Base-by-base conservation (phyloP, 2,113 vertebrate species). In the Poecile atricapillus region DNA sequence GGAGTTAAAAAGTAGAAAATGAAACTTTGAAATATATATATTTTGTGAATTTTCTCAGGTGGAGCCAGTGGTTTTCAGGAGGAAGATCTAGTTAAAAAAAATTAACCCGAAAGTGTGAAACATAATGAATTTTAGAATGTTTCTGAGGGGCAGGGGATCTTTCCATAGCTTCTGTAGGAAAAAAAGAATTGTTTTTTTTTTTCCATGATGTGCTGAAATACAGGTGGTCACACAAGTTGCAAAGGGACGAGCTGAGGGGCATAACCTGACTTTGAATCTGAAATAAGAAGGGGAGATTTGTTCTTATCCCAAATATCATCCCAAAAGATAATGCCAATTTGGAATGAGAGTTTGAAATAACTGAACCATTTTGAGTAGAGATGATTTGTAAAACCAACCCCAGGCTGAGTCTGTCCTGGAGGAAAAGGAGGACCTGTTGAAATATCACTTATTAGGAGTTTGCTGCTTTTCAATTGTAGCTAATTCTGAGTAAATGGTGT, bases 321-420 rank as follows among this genome's bases (percentile, higher is more conserved):
- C 56, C 21, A 18, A 55, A 64, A 33, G 28, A 13, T 4, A 20
- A n/a, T 3, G 8, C 24, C 10, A 2, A 0, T 55, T 67, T n/a
- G n/a, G 63, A 58, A 31, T 0, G 21, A 71, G 44, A 78, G 7
- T 6, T 1, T 73, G 68, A 59, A 86, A 28, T 37, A 27, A 35
- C 7, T 3, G 49, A 82, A 25, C 10, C 8, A 2, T 52, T 50
- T 37, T 76, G 71, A 0, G 2, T 39, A 44, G 35, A 4, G n/a
- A 15, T 52, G 17, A 13, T 46, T 80, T 46, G 8, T 17, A 35
- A 60, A 85, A 53, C 50, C 55, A 27, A 27, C 46, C 37, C 27
- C 22, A 9, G 68, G 56, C 64, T 13, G 8, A 9, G 35, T 11
- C 43, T 84, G 77, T 14, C 2, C 0, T 27, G 62, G 37, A 46